phyloP scores from a whole-genome alignment of 2,888 invertebrate species.

The Orchesella flavescens region DNA sequence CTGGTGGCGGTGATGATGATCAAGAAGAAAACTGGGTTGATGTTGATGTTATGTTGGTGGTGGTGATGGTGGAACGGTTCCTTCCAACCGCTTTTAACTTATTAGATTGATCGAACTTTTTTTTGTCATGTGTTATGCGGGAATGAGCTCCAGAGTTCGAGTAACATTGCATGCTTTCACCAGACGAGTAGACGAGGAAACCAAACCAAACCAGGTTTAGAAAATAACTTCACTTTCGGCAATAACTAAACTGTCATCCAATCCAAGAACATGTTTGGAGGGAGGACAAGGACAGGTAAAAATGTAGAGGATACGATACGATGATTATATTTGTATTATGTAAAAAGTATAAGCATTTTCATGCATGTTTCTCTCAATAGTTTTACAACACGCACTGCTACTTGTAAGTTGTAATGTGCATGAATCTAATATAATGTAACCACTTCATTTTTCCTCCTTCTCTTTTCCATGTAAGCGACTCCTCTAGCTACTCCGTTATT shows the following conservation, averaged over 20 bases:
- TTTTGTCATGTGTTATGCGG: conserved; percentile 22
- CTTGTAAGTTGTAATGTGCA: background rate
- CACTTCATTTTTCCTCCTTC: conserved; percentile 36
- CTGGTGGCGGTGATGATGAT: conserved; percentile 21
- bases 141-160: background rate
- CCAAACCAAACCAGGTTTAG: conserved; percentile 10
- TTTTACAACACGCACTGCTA: conserved; percentile 23
- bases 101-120: conserved; percentile 63
- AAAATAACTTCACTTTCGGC: conserved; percentile 10
- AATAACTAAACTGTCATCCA: conserved; percentile 53
- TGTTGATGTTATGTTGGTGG: conserved; percentile 3
- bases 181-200: too few relatives aligned
- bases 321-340: background rate
- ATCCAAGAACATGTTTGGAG: conserved; percentile 30
- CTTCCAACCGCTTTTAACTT: conserved; percentile 55
- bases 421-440: conserved; percentile 21
- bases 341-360: background rate
- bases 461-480: background rate
- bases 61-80: conserved; percentile 1
- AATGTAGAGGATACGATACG: background rate
- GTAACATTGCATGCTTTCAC: conserved; percentile 21
- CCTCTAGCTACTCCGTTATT: conserved; percentile 25
- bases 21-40: conserved; percentile 5
- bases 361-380: background rate
- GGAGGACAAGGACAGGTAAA: background rate